Evolutionary conservation across 1,140 invertebrate genomes (phyloP).

Genomic region (Drosophila setifemur): DNA sequence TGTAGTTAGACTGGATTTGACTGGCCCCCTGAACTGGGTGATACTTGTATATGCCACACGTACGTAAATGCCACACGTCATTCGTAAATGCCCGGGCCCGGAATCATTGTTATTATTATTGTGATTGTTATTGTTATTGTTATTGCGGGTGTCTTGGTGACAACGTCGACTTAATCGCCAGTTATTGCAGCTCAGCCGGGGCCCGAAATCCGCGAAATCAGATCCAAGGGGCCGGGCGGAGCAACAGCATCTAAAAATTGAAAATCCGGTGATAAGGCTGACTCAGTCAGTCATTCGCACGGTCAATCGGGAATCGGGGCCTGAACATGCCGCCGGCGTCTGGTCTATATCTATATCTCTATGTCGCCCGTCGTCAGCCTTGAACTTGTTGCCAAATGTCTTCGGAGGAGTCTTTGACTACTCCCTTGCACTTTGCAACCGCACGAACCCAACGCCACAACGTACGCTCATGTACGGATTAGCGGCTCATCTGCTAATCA

Average conservation of each 20-base stretch:
- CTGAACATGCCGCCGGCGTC: constrained; percentile 61
- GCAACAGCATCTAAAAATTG: background rate
- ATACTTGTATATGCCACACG: constrained; percentile 9
- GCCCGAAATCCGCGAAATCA: constrained; percentile 67
- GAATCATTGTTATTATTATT: constrained; percentile 25
- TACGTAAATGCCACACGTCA: constrained; percentile 22
- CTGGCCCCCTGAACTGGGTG: background rate
- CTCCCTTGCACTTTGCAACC: constrained; percentile 29
- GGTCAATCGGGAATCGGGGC: constrained; percentile 52
- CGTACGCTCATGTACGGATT: no score
- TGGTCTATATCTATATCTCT: constrained; percentile 20
- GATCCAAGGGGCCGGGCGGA: constrained; percentile 13
- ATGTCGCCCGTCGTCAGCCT: constrained; percentile 26
- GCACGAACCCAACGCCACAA: no score
- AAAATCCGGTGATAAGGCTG: constrained; percentile 6
- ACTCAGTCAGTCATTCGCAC: constrained; percentile 56
- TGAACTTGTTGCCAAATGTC: constrained; percentile 67
- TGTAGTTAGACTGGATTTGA: constrained; percentile 9
- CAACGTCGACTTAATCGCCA: constrained; percentile 51
- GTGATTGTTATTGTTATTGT: constrained; percentile 25
- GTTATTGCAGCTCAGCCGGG: constrained; percentile 43
- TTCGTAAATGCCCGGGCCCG: no score
- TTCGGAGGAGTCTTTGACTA: no score
- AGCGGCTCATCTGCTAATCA: constrained; percentile 8
- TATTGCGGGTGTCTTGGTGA: constrained; percentile 20